Base-by-base conservation (phyloP, 2,113 vertebrate genomes). In the Daboia siamensis region DNA sequence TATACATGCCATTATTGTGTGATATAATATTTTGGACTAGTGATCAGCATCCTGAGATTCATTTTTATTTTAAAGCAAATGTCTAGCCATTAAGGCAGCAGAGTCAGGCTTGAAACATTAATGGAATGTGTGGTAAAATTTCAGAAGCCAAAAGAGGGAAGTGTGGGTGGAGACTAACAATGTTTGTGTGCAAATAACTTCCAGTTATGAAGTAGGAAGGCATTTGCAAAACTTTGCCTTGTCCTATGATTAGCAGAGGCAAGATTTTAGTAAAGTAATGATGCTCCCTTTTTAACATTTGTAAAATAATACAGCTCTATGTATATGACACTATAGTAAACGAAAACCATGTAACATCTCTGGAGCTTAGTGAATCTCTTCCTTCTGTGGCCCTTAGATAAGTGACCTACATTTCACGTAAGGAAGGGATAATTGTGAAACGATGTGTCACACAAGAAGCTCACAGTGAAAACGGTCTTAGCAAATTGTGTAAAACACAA, bases 401-500 rank as follows among this genome's bases (percentile, higher is more conserved):
- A 89, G 17, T 46, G 80, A 51, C 26, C 3, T 20, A 52, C 29
- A 64, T 23, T 56, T 13, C 52, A 90, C 6, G 29, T 52, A 86
- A 86, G n/a, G 69, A 33, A 86, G 33, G 5, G 5, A 64, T 13
- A 21, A 51, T n/a, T 86, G 44, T 24, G 69, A 84, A 90, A 90
- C 56, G 51, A 11, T 90, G 33, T 46, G 69, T 88, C 69, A 90
- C n/a, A 48, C 23, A 90, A 52, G 88, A 21, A 64, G 69, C 55
- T 86, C 88, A 92, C 88, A 90, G 91, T 92, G 69, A 92, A 13
- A 90, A 23, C 24, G 88, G 80, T 80, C 54, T 56, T 39, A 51
- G 15, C 56, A 24, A 85, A 90, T 21, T 29, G 74, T 56, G 90
- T 61, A 39, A 61, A 89, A 20, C 64, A 88, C 51, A 88, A 92